Conservation (phyloP, 2,113 vertebrate genomes). For the Nibea coibor region DNA sequence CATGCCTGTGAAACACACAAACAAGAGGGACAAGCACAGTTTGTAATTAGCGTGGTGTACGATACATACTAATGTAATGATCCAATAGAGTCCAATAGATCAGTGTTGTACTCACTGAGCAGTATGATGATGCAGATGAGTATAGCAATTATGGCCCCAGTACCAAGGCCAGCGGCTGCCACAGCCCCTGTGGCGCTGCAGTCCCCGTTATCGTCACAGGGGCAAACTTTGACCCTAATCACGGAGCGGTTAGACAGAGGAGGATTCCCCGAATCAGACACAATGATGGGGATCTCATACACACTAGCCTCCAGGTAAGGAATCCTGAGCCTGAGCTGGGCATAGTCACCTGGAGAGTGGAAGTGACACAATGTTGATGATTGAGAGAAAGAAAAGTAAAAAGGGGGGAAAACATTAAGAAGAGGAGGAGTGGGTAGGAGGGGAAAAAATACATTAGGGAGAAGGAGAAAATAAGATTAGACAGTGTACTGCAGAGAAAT, state of each 20-base stretch:
- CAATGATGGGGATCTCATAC: slow-evolving; percentile 92
- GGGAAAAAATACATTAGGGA: background rate
- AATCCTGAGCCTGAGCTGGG: slow-evolving; percentile 91
- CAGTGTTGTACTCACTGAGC: slow-evolving; percentile 89
- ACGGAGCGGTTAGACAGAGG: slow-evolving; percentile 93
- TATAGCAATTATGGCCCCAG: slow-evolving; percentile 95
- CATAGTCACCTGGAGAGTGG: slow-evolving; percentile 88
- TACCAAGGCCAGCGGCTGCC: slow-evolving; percentile 93
- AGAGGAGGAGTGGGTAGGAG: background rate
- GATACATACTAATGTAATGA: background rate
- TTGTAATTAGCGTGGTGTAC: background rate
- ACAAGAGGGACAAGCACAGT: background rate
- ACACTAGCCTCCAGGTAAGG: slow-evolving; percentile 91
- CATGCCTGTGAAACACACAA: slow-evolving; percentile 84
- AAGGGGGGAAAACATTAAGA: background rate
- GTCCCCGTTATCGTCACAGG: slow-evolving; percentile 94
- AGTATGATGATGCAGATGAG: slow-evolving; percentile 95
- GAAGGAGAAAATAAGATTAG: slow-evolving; percentile 25
- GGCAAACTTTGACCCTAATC: slow-evolving; percentile 97
- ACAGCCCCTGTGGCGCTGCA: slow-evolving; percentile 92
- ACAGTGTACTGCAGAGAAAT: slow-evolving; percentile 11
- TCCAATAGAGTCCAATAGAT: too few species aligned
- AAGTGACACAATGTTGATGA: background rate
- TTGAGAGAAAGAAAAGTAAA: background rate
- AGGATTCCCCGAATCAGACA: slow-evolving; percentile 97